Base-by-base conservation (phyloP, 2,888 invertebrate genomes). In the Harpalus rubripes region DNA sequence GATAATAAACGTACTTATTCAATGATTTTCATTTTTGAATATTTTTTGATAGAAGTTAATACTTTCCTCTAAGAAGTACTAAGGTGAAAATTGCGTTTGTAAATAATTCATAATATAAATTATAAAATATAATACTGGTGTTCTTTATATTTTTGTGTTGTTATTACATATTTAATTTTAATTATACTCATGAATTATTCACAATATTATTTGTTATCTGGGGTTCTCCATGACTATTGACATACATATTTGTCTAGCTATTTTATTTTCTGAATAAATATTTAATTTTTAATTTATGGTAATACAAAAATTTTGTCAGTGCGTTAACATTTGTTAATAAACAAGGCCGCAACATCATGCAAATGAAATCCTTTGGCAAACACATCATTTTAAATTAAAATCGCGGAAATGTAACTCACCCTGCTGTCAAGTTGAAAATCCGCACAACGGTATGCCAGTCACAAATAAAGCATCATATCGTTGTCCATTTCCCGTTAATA, bases 401-500 rank as follows among this genome's bases (percentile, higher is more conserved):
- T 16, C 16, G 15, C 78, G 78, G 78, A 78, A 78, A 78, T 78
- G 78, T 58, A 78, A 58, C 58, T 26, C 58, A 78, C 26, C 78
- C 56, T n/a, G 58, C 78, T 78, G 78, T 78, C 78, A 78, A 76
- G 78, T 26, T 78, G 58, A 58, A 78, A 78, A 78, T 78, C 56
- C 78, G 58, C 15, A 26, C 78, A 15, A 39, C 65, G 39, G 44
- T 63, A 15, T 7, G 41, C 68, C 68, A 22, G 83, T 84, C 84
- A 65, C 84, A 84, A 84, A 84, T 84, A 84, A 84, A 84, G 58
- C 78, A 84, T 84, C 84, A 78, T 84, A 84, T 84, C 78, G 84
- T 61, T 84, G 78, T 78, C 84, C 84, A 84, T 84, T 84, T 84
- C 84, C 84, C 84, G 84, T 84, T 84, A 84, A 76, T 84, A 84